phyloP scores from a whole-genome alignment of 2,797 vertebrate genomes.

The Rhabdomys pumilio region DNA sequence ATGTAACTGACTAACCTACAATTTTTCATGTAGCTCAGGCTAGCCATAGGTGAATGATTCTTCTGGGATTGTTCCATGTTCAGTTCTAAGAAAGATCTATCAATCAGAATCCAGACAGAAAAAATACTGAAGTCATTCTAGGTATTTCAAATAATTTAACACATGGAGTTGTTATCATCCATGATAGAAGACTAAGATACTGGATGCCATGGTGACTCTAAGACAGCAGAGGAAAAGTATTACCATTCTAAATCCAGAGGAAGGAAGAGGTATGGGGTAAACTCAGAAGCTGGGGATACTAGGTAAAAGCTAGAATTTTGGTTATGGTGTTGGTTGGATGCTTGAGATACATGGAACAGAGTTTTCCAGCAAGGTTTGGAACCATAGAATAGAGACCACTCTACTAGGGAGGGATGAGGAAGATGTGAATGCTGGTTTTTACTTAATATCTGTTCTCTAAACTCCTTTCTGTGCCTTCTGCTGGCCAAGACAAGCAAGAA shows the following conservation, averaged over 20 bases:
- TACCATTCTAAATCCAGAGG: neutral
- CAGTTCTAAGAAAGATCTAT: neutral
- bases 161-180: neutral
- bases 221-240: neutral
- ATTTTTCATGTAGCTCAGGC: neutral
- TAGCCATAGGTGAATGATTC: neutral
- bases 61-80: neutral
- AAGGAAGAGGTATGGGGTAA: neutral
- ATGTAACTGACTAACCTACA: neutral
- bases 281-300: neutral
- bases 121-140: slow-evolving; percentile 8
- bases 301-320: neutral
- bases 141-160: neutral
- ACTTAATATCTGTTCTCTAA: neutral
- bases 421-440: neutral
- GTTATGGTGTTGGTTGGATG: neutral
- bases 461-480: neutral
- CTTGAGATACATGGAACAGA: neutral
- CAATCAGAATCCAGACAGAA: neutral
- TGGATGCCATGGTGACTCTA: neutral
- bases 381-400: neutral
- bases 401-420: neutral
- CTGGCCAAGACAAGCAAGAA: neutral
- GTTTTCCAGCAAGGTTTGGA: neutral
- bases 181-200: neutral